Base-by-base conservation (phyloP, 2,888 invertebrate species). In the Anthrax anthrax region DNA sequence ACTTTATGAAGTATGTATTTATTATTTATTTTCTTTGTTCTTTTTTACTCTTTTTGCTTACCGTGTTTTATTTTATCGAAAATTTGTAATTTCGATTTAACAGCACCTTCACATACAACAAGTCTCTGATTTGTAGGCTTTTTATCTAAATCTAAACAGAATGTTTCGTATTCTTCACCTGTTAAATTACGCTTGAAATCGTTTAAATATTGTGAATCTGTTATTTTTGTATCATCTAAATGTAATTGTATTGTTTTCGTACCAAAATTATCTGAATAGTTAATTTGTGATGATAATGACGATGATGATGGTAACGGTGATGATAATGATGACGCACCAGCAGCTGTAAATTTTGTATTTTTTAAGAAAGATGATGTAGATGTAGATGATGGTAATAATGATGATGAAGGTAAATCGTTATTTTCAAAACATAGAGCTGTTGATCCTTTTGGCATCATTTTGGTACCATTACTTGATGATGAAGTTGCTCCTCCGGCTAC, bases 31-130 rank as follows among this genome's bases (percentile, higher is more conserved):
- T 32, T 32, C 12, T 32, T 4, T 32, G 29, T 32, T 12, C 13
- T 32, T 32, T 32, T 23, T 43, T 47, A 51, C 18, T 52, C 50
- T 44, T 50, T 50, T 52, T 52, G 50, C 42, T 47, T 49, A 42
- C 46, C 42, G 42, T 65, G 64, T 52, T 68, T 77, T 61, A 78
- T 75, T 61, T 80, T 85, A 67, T 89, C 89, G 67, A 89, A 89
- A 37, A 89, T 76, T 53, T 84, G 84, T 61, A 89, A 73, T 67
- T 89, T 89, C 44, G 86, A 87, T 60, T 80, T 76, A 49, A 89
- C 89, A 44, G 88, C 88, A 53, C 89, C 89, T 61, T 88, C 88
- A 67, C 88, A 89, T 34, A 89, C 76, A 61, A 81, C 78, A 53
- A 87, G 73, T 40, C 85, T 70, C 57, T 78, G 80, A 34, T 73